Conservation (phyloP, 2,888 invertebrate genomes). For the Phortica okadai region DNA sequence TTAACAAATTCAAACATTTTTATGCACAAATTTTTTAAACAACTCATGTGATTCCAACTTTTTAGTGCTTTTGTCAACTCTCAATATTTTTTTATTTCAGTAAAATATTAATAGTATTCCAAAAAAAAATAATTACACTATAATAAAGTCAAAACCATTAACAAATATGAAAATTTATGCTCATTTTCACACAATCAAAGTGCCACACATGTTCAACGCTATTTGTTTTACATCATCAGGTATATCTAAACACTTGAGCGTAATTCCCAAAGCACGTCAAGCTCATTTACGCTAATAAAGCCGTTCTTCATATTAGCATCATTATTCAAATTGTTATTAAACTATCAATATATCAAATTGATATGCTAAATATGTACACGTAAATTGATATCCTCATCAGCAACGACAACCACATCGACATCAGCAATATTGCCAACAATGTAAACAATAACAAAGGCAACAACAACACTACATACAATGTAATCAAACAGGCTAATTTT, state of each 20-base stretch:
- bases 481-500: not conserved
- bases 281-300: slow-evolving; percentile 4
- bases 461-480: not conserved
- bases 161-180: too few species aligned
- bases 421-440: not conserved
- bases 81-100: too few species aligned
- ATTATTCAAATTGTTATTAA: not conserved
- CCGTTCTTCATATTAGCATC: not conserved
- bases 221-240: too few species aligned
- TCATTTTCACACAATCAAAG: too few species aligned
- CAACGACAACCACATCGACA: not conserved
- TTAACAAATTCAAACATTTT: too few species aligned
- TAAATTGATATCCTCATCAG: not conserved
- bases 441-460: not conserved
- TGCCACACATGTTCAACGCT: too few species aligned
- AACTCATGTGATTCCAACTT: too few species aligned
- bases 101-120: too few species aligned
- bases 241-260: not conserved
- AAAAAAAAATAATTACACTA: too few species aligned
- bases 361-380: not conserved
- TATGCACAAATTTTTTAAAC: too few species aligned
- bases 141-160: too few species aligned
- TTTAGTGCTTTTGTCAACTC: too few species aligned
- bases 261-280: not conserved
- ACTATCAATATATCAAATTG: not conserved